Conservation (phyloP, 2,113 vertebrate species). For the Datnioides undecimradiatus region DNA sequence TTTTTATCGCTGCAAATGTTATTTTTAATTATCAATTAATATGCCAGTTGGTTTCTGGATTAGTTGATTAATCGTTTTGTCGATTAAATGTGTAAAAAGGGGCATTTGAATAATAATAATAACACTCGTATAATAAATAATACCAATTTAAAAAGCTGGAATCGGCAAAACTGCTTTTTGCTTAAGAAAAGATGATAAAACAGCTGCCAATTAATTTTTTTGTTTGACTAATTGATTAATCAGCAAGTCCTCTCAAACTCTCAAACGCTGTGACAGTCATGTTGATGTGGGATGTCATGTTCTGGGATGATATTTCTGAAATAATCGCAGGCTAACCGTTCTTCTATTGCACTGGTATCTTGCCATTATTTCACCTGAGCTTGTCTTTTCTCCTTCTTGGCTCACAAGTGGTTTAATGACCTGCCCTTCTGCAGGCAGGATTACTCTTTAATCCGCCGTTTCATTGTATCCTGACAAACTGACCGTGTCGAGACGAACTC, state of each 20-base stretch:
- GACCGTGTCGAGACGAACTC: not conserved
- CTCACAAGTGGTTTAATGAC: not conserved
- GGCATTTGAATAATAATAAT: too few relatives aligned
- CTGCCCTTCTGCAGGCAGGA: not conserved
- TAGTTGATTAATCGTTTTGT: not conserved
- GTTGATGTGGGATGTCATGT: too few relatives aligned
- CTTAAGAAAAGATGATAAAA: too few relatives aligned
- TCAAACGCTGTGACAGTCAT: not conserved
- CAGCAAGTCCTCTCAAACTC: not conserved
- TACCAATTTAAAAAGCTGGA: too few relatives aligned
- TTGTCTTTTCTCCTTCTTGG: not conserved
- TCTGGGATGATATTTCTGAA: slow-evolving; percentile 1
- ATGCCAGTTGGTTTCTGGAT: not conserved
- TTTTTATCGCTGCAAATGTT: too few relatives aligned
- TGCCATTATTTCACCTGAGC: slow-evolving; percentile 2
- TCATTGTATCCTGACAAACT: not conserved
- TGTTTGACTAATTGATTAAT: not conserved
- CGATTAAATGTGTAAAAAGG: too few relatives aligned
- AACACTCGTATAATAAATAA: too few relatives aligned
- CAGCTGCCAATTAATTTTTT: not conserved
- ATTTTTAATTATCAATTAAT: not conserved
- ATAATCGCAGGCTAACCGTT: not conserved
- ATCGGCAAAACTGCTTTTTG: too few relatives aligned
- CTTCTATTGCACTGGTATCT: not conserved
- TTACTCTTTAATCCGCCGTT: not conserved